These are phyloP conservation scores for Metacarcinus magister DNA, from an alignment of 2,888 invertebrate genomes.

Conservation along the genomic window DNA sequence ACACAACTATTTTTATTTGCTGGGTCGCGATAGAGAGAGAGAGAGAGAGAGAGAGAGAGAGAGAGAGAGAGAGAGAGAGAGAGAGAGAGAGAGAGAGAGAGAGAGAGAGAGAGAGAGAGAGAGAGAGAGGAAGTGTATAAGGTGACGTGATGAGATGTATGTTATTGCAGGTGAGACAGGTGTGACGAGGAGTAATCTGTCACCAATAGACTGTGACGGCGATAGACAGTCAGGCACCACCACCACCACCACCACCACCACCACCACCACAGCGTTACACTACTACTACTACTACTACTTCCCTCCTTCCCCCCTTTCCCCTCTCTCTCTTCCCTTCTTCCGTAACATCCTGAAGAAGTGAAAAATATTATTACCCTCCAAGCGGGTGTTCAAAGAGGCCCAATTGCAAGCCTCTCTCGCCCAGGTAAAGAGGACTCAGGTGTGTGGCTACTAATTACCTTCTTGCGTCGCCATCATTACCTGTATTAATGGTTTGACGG, in stretches of 20 bases:
- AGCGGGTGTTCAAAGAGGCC: not conserved
- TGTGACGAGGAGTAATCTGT: no score
- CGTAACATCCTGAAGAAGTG: not conserved
- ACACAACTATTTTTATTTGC: not conserved
- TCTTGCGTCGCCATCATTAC: not conserved
- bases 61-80: no score
- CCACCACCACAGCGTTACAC: not conserved
- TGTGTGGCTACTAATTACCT: no score
- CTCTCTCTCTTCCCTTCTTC: not conserved
- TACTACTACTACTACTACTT: no score
- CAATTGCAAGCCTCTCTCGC: not conserved
- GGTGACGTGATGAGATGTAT: not conserved
- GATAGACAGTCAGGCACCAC: not conserved
- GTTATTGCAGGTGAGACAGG: not conserved
- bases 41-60: no score
- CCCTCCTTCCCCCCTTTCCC: not conserved
- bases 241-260: not conserved
- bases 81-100: not conserved
- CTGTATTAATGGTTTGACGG: not conserved
- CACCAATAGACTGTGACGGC: no score
- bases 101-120: slow-evolving; percentile 4
- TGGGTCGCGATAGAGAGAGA: not conserved
- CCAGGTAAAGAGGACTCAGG: not conserved
- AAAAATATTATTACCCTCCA: not conserved
- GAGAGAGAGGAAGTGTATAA: not conserved